phyloP scores from a whole-genome alignment of 2,888 invertebrate genomes.

The Drosophila infuscata region DNA sequence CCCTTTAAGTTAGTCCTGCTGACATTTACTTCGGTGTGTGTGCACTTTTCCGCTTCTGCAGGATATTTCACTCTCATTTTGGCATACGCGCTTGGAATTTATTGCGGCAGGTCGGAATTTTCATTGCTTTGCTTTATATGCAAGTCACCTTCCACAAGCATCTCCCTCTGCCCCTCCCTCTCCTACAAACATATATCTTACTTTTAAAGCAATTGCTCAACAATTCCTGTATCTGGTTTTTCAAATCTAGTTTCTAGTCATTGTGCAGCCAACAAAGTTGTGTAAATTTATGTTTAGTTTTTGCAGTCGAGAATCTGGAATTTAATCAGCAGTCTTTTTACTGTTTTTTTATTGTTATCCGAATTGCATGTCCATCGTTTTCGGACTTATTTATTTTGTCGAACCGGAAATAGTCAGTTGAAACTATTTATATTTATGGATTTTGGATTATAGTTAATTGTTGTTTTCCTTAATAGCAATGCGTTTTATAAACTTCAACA shows the following conservation, averaged over 20 bases:
- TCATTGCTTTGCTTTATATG: constrained; percentile 64
- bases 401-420: neutral
- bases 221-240: constrained; percentile 3
- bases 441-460: neutral
- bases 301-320: neutral
- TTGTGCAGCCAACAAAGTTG: neutral
- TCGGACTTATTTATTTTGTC: neutral
- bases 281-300: neutral
- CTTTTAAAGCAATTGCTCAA: constrained; percentile 13
- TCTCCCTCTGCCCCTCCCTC: neutral
- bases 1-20: constrained; percentile 37
- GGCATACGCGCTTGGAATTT: constrained; percentile 69
- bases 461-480: neutral
- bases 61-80: constrained; percentile 73
- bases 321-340: neutral
- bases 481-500: neutral
- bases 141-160: neutral
- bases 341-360: no score
- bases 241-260: neutral
- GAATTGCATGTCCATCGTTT: neutral
- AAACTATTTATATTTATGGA: neutral
- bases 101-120: constrained; percentile 82
- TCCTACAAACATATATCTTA: neutral
- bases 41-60: constrained; percentile 21
- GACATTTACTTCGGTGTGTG: constrained; percentile 23